phyloP scores from a whole-genome alignment of 1,140 invertebrate species.

The Trichomalopsis sarcophagae region DNA sequence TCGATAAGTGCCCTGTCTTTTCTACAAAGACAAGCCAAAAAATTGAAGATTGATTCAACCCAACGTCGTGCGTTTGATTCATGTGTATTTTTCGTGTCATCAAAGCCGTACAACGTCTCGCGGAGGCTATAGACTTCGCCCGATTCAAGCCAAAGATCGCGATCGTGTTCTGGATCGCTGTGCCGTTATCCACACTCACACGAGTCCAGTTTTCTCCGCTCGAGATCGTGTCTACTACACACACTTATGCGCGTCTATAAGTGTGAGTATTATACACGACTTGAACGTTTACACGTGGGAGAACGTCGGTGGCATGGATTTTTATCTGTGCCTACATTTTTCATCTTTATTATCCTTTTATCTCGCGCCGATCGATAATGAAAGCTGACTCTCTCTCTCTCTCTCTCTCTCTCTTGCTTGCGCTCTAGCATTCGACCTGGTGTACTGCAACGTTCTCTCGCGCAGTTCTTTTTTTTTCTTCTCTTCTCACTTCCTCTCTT shows the following conservation, averaged over 20 bases:
- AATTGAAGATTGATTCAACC: too few relatives aligned
- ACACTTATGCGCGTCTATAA: not conserved
- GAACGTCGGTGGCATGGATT: not conserved
- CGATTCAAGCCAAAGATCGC: too few relatives aligned
- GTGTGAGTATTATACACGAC: not conserved
- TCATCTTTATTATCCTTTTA: constrained; percentile 5
- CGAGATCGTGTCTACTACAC: not conserved
- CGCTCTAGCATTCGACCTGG: not conserved
- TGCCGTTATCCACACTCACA: too few relatives aligned
- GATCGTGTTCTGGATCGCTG: too few relatives aligned
- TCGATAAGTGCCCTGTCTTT: too few relatives aligned
- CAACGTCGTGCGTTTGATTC: too few relatives aligned
- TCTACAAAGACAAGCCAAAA: too few relatives aligned
- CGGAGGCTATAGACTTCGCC: too few relatives aligned
- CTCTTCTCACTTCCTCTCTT: not conserved
- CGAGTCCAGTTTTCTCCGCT: too few relatives aligned
- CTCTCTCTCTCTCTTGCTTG: not conserved
- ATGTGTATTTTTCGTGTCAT: too few relatives aligned
- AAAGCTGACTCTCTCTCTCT: constrained; percentile 6
- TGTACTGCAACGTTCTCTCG: not conserved
- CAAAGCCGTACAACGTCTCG: too few relatives aligned
- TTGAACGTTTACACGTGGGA: not conserved
- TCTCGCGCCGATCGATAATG: not conserved
- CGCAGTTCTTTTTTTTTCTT: not conserved
- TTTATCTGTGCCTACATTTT: not conserved